A percentile compares a stretch with the other conserved stretches of the same genome.
These are phyloP conservation scores for Pissodes strobi DNA, from an alignment of 1,140 invertebrate species.

Conservation along the genomic window DNA sequence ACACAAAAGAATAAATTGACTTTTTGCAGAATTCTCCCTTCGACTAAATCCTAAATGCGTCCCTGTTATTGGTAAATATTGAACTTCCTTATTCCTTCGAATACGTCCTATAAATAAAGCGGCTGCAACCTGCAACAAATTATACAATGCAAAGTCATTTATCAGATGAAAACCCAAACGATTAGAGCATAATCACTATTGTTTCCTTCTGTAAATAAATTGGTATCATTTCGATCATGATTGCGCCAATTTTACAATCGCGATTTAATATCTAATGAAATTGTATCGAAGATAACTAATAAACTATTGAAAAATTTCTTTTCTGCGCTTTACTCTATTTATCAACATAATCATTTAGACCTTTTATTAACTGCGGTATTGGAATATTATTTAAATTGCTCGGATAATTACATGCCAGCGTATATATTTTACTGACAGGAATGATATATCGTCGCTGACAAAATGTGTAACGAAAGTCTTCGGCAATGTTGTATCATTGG, in stretches of 20 bases:
- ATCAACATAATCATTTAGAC: slow-evolving; percentile 1
- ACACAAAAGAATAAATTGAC: too few species aligned
- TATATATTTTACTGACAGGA: too few species aligned
- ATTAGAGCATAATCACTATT: slow-evolving; percentile 4
- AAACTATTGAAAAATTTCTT: not conserved
- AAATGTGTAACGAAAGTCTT: too few species aligned
- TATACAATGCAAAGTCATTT: too few species aligned
- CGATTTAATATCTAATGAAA: slow-evolving; percentile 4
- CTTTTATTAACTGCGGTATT: not conserved
- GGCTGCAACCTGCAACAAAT: too few species aligned
- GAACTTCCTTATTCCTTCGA: too few species aligned
- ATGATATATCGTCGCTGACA: too few species aligned
- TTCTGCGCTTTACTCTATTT: not conserved
- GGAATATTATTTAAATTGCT: not conserved
- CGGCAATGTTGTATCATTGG: too few species aligned
- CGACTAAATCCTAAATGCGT: too few species aligned
- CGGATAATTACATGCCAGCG: not conserved
- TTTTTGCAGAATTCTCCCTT: too few species aligned
- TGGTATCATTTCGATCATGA: not conserved
- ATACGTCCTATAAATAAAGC: too few species aligned
- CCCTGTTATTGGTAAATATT: too few species aligned
- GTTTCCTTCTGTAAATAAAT: not conserved
- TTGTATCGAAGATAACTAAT: slow-evolving; percentile 6
- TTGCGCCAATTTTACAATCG: slow-evolving; percentile 2
- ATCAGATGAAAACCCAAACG: not conserved